These are phyloP conservation scores for Dasyprocta punctata DNA, from an alignment of 2,113 vertebrate species.

Conservation along the genomic window DNA sequence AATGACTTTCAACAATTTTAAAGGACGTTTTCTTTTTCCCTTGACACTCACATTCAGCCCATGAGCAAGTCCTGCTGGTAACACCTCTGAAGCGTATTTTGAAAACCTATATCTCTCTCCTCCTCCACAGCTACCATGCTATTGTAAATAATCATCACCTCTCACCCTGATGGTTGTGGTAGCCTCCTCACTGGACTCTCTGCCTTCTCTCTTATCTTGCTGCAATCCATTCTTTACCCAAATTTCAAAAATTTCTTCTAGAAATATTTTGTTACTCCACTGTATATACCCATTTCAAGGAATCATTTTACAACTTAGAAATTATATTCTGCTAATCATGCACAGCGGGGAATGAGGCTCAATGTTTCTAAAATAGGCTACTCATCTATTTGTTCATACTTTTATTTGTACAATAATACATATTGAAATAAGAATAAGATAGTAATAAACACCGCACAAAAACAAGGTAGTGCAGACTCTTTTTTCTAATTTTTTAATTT, in stretches of 20 bases:
- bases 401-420: neutral
- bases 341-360: neutral
- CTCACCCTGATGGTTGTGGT: neutral
- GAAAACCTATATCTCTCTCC: neutral
- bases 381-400: neutral
- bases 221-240: neutral
- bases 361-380: slow-evolving; percentile 31
- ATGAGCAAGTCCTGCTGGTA: neutral
- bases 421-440: neutral
- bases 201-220: neutral
- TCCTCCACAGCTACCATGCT: neutral
- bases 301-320: slow-evolving; percentile 30
- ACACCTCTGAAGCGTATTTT: neutral
- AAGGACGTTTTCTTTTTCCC: neutral
- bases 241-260: neutral
- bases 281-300: neutral
- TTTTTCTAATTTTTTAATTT: too few relatives aligned
- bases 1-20: slow-evolving; percentile 23
- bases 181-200: neutral
- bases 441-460: neutral
- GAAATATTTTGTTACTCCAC: neutral
- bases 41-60: neutral
- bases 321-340: neutral
- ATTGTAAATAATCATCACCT: neutral
- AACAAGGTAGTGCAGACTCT: neutral